phyloP scores from a whole-genome alignment of 2,113 vertebrate genomes.

The Caracal caracal region DNA sequence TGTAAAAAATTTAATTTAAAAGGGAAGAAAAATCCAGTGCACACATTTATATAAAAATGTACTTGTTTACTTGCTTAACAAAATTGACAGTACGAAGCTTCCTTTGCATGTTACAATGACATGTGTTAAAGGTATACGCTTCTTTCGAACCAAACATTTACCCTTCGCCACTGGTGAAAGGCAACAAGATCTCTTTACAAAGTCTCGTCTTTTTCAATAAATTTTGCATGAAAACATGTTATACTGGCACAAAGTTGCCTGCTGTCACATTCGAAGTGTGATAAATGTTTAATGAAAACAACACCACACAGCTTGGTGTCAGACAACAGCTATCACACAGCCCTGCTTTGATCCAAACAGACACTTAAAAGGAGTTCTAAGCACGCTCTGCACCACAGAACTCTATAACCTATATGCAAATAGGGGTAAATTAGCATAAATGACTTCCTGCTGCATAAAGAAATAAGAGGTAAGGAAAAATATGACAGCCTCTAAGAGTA shows the following conservation, averaged over 20 bases:
- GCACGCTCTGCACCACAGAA: slow-evolving; percentile 83
- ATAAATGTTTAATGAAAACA: slow-evolving; percentile 99
- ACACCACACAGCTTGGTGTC: slow-evolving; percentile 94
- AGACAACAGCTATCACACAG: slow-evolving; percentile 91
- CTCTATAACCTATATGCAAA: slow-evolving; percentile 93
- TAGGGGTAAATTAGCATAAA: slow-evolving; percentile 88
- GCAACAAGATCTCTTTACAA: slow-evolving; percentile 93
- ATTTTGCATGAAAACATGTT: slow-evolving; percentile 98
- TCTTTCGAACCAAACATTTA: slow-evolving; percentile 88
- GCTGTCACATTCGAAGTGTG: slow-evolving; percentile 95
- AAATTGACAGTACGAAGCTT: background rate
- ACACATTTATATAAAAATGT: slow-evolving; percentile 19
- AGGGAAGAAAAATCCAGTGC: slow-evolving; percentile 2
- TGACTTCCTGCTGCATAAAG: slow-evolving; percentile 84
- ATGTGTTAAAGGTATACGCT: slow-evolving; percentile 54
- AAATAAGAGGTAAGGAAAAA: slow-evolving; percentile 74
- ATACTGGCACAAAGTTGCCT: slow-evolving; percentile 92
- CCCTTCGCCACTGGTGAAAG: slow-evolving; percentile 92
- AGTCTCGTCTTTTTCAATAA: slow-evolving; percentile 93
- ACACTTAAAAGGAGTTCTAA: slow-evolving; percentile 88
- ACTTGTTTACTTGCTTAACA: slow-evolving; percentile 51
- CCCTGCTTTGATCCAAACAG: slow-evolving; percentile 94
- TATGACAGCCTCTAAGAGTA: slow-evolving; percentile 80
- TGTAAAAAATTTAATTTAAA: slow-evolving; percentile 31
- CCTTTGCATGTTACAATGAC: background rate